Base-by-base conservation (phyloP, 1,140 invertebrate species). In the Megalonaias nervosa region DNA sequence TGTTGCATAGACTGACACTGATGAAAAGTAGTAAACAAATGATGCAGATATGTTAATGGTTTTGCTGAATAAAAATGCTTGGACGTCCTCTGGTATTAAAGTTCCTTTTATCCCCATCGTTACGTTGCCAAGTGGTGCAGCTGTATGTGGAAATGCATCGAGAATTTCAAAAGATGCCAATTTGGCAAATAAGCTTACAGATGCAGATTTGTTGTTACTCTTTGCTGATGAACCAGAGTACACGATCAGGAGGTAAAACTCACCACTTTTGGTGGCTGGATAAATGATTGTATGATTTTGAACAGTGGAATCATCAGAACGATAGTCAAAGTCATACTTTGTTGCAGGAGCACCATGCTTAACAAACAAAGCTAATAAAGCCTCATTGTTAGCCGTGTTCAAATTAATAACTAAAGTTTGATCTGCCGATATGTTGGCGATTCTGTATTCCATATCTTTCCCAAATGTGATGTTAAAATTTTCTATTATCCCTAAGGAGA, bases 281-380 rank as follows among this genome's bases (percentile, higher is more conserved):
- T 66, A 21, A 13, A 56, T 56, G 2, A 74, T 48, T 14, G 58
- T 17, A 15, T 74, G 62, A 19, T 67, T 64, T 11, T 61, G 5
- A 1, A n/a, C 12, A 66, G n/a, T 74, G 16, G 71, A 64, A 31
- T 74, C 48, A 23, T 66, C 48, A 21, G 71, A 66, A 11, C 19
- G 15, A 19, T 57, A 19, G 48, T 74, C 71, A 66, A 74, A 74
- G 62, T 74, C 64, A 31, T 74, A 74, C 5, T 56, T 21, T 1
- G 71, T 74, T 66, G 71, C 71, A 21, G 71, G 71, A 1, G n/a
- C 26, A 11, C 62, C 71, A 57, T 13, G 5, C 61, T 74, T 74
- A 14, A 74, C 17, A 23, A 26, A 74, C 13, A 66, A 2, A 15
- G 13, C 66, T 15, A 60, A 58, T 9, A 67, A 66, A 16, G 31